These are phyloP conservation scores for Tyria jacobaeae DNA, from an alignment of 2,888 invertebrate species.

Conservation along the genomic window DNA sequence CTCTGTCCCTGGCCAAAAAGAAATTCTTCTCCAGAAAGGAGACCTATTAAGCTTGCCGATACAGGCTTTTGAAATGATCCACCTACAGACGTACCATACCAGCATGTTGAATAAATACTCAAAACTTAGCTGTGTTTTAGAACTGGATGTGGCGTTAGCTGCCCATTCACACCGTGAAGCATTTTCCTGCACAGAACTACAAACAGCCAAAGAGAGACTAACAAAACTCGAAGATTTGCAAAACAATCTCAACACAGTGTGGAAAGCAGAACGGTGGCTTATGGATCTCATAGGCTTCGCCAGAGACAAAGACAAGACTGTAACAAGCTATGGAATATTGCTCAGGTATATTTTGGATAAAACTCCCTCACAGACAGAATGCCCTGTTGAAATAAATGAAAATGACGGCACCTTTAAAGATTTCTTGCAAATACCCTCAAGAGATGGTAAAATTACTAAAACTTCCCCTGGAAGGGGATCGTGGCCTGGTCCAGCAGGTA, in stretches of 20 bases:
- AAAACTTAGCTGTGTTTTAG: conserved; percentile 96
- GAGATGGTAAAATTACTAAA: conserved; percentile 91
- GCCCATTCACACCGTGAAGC: conserved; percentile 98
- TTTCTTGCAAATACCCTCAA: conserved; percentile 89
- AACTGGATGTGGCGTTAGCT: conserved; percentile 96
- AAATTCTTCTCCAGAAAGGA: conserved; percentile 93
- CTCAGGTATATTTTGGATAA: conserved; percentile 78
- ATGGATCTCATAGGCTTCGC: conserved; percentile 98
- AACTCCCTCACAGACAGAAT: conserved; percentile 68
- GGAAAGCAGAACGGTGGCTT: conserved; percentile 98
- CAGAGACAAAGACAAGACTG: conserved; percentile 89
- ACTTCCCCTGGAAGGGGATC: conserved; percentile 93
- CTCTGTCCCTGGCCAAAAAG: conserved; percentile 94
- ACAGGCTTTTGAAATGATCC: conserved; percentile 97
- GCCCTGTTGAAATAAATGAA: conserved; percentile 75
- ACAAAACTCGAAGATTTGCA: conserved; percentile 94
- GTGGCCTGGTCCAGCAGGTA: conserved; percentile 93
- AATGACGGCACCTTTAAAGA: conserved; percentile 78
- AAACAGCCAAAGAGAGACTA: conserved; percentile 94
- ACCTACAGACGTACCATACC: conserved; percentile 96
- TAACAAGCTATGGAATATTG: conserved; percentile 79
- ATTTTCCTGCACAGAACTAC: conserved; percentile 95
- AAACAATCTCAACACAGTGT: conserved; percentile 93
- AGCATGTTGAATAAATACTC: conserved; percentile 97
- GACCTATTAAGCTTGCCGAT: conserved; percentile 96